A percentile compares a stretch with the other conserved stretches of the same genome.
These are phyloP conservation scores for Proales similis DNA, from an alignment of 1,140 invertebrate genomes.

Conservation along the genomic window DNA sequence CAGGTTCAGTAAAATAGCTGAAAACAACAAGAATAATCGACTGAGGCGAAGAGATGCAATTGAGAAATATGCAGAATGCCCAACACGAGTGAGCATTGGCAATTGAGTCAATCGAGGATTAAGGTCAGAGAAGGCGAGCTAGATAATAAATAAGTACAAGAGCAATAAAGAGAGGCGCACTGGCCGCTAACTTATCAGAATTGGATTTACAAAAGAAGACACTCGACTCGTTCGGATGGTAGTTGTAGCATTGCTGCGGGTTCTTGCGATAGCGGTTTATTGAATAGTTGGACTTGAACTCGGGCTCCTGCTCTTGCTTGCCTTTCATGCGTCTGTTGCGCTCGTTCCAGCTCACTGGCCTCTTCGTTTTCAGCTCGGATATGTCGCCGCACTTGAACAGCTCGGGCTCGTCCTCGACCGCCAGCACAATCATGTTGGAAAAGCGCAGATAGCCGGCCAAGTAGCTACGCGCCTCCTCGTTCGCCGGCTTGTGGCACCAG, in stretches of 20 bases:
- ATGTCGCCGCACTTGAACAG: slow-evolving; percentile 25
- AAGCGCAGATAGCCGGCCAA: slow-evolving; percentile 23
- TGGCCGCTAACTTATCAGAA: no score
- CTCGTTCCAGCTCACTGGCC: background rate
- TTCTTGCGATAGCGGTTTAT: slow-evolving; percentile 34
- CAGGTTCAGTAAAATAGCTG: no score
- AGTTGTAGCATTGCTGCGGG: slow-evolving; percentile 30
- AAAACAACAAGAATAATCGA: no score
- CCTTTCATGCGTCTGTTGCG: background rate
- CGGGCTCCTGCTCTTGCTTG: background rate
- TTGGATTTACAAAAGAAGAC: slow-evolving; percentile 36
- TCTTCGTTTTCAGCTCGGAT: background rate
- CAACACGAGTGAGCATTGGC: no score
- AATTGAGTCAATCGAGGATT: no score
- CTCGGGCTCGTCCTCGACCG: slow-evolving; percentile 14
- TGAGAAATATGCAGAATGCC: no score
- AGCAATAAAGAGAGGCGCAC: no score
- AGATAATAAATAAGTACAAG: no score
- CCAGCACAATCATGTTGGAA: slow-evolving; percentile 25
- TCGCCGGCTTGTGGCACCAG: slow-evolving; percentile 16
- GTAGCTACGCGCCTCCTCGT: background rate
- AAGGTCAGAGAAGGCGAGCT: no score
- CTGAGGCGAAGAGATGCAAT: no score
- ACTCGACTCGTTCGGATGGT: slow-evolving; percentile 14
- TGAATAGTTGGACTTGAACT: slow-evolving; percentile 11